Base-by-base conservation (phyloP, 2,113 vertebrate species). In the Blennius ocellaris region DNA sequence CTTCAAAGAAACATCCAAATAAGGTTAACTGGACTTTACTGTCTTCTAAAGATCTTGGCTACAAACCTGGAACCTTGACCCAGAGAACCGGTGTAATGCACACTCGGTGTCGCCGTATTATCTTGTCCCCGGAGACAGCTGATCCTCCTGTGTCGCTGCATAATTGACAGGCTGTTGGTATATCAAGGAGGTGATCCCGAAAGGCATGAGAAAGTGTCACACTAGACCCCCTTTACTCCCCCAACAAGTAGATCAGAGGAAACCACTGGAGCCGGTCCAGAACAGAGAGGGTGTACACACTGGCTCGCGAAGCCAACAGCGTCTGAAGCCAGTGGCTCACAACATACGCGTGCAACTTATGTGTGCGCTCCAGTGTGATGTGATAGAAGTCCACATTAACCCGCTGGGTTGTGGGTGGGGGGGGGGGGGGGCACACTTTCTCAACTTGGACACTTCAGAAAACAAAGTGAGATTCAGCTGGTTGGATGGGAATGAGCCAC, bases 81-180 rank as follows among this genome's bases (percentile, higher is more conserved):
- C 74, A 73, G 62, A 60, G 80, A 89, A 76, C 44, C 7, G 50
- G 58, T 50, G 86, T 77, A 89, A 76, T 47, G 62, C 49, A 84
- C 70, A 73, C 85, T 73, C 39, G 21, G 64, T 65, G 52, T 82
- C 76, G 80, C 86, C 40, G 45, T 56, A 76, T 82, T 91, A 83
- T 91, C 89, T 86, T 86, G 87, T 87, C 78, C 69, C 66, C 64
- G 37, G 62, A 83, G 87, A 86, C 83, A 90, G 82, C 76, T 66
- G 81, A 91, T 89, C 89, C 86, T 66, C 81, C 79, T 39, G 76
- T 83, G 84, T 59, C 81, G 54, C 84, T 93, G 89, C 87, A 93
- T 92, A 91, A 94, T 93, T 89, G 81, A 93, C 73, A 63, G 88
- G 90, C 73, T 61, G 67, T 52, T 88, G 80, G 65, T 86, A 85